phyloP scores from a whole-genome alignment of 2,888 invertebrate species.

The Euphydryas editha region DNA sequence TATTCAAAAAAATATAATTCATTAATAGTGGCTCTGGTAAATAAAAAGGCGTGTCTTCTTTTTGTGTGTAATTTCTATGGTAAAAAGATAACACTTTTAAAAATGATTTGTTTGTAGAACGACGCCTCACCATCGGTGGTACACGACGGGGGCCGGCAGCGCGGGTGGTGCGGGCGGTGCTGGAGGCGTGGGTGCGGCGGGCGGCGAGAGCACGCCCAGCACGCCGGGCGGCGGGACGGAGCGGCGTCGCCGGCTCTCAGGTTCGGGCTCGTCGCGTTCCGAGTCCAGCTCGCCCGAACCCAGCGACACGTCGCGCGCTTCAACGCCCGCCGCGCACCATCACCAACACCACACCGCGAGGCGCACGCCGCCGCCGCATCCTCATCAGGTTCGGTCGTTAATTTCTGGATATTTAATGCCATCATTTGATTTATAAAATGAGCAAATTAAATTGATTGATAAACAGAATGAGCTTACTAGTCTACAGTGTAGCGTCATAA shows the following conservation, averaged over 20 bases:
- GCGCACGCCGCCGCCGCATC: slow-evolving; percentile 56
- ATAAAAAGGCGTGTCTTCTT: background rate
- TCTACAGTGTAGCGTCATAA: too few relatives aligned
- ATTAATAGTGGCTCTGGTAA: too few relatives aligned
- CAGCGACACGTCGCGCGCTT: slow-evolving; percentile 84
- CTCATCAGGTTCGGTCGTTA: slow-evolving; percentile 42
- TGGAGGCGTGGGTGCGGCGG: slow-evolving; percentile 62
- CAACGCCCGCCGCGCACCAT: slow-evolving; percentile 79
- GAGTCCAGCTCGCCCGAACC: slow-evolving; percentile 84
- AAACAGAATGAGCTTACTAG: too few relatives aligned
- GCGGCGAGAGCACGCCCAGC: slow-evolving; percentile 70
- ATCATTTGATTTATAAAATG: too few relatives aligned
- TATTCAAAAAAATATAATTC: too few relatives aligned
- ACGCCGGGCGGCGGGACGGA: slow-evolving; percentile 76
- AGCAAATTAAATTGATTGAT: too few relatives aligned
- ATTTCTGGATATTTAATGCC: too few relatives aligned
- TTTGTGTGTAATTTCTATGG: background rate
- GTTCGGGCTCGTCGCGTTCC: slow-evolving; percentile 80
- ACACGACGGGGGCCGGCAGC: slow-evolving; percentile 57
- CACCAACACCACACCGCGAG: slow-evolving; percentile 58
- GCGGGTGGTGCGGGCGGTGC: slow-evolving; percentile 56
- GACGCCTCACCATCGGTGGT: slow-evolving; percentile 75
- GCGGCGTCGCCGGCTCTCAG: slow-evolving; percentile 79
- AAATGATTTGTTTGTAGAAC: slow-evolving; percentile 51
- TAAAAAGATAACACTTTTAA: slow-evolving; percentile 17